A percentile compares a stretch with the other conserved stretches of the same genome.
phyloP scores from a whole-genome alignment of 2,888 invertebrate genomes.

The Nematopogon swammerdamellus region DNA sequence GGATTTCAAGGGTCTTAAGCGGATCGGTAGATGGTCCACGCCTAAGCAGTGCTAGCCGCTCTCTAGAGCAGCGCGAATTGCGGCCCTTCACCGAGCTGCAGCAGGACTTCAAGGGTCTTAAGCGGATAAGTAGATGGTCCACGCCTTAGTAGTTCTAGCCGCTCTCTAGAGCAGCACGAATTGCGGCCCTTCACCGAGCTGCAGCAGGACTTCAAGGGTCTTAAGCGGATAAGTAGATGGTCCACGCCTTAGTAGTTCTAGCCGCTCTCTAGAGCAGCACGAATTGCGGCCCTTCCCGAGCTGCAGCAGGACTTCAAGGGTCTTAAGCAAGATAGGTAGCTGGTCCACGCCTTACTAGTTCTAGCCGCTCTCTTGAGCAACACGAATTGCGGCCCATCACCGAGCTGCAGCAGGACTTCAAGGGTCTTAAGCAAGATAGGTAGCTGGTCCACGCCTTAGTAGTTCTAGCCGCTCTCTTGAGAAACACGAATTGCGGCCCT shows the following conservation, averaged over 20 bases:
- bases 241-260: conserved; percentile 42
- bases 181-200: conserved; percentile 96
- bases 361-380: conserved; percentile 24
- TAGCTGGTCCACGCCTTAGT: conserved; percentile 65
- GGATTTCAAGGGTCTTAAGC: conserved; percentile 93
- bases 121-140: conserved; percentile 88
- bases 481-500: conserved; percentile 67
- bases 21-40: conserved; percentile 88
- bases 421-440: conserved; percentile 97
- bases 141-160: conserved; percentile 42
- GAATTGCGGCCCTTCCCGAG: conserved; percentile 62
- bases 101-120: conserved; percentile 93
- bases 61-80: conserved; percentile 90
- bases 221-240: conserved; percentile 92
- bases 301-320: conserved; percentile 95
- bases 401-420: conserved; percentile 94
- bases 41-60: conserved; percentile 36
- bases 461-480: conserved; percentile 29
- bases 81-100: conserved; percentile 96
- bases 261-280: conserved; percentile 19
- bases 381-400: conserved; percentile 76
- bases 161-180: conserved; percentile 84
- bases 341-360: conserved; percentile 47
- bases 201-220: conserved; percentile 92
- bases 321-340: conserved; percentile 94